Evolutionary conservation across 2,888 invertebrate genomes (phyloP).

Genomic region (Lasioglossum vierecki): DNA sequence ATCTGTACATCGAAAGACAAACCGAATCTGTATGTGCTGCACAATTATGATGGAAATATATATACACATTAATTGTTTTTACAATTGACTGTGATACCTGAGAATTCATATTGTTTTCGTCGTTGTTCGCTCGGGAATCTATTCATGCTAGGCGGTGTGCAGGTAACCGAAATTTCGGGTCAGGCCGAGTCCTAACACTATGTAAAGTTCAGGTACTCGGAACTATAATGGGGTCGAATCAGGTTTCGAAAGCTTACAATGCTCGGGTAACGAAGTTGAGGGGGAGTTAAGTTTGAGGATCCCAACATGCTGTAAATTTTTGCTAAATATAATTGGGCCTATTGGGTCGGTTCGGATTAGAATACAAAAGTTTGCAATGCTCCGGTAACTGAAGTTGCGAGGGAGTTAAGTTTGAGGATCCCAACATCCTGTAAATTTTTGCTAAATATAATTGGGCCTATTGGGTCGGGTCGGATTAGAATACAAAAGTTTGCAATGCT

Average conservation of each 20-base stretch:
- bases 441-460: too few species aligned
- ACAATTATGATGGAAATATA: slow-evolving; percentile 66
- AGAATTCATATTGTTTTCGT: background rate
- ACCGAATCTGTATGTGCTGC: slow-evolving; percentile 69
- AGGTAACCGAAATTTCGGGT: background rate
- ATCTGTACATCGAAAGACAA: slow-evolving; percentile 69
- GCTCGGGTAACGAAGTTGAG: background rate
- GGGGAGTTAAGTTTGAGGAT: too few species aligned
- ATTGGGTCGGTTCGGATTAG: too few species aligned
- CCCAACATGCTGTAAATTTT: too few species aligned
- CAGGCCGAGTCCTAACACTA: too few species aligned
- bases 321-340: too few species aligned
- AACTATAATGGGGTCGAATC: background rate
- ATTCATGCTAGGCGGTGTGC: background rate
- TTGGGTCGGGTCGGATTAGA: too few species aligned
- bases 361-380: too few species aligned
- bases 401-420: too few species aligned
- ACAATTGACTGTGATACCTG: slow-evolving; percentile 26
- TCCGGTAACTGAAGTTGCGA: background rate
- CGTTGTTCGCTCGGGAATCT: background rate
- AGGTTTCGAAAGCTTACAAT: too few species aligned
- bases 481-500: too few species aligned
- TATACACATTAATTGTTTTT: slow-evolving; percentile 67
- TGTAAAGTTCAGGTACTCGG: background rate
- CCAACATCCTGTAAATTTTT: too few species aligned